Evolutionary conservation across 2,113 vertebrate species (phyloP), one percentile per base, ranked within the genome.

Genomic region (Petromus typicus): DNA sequence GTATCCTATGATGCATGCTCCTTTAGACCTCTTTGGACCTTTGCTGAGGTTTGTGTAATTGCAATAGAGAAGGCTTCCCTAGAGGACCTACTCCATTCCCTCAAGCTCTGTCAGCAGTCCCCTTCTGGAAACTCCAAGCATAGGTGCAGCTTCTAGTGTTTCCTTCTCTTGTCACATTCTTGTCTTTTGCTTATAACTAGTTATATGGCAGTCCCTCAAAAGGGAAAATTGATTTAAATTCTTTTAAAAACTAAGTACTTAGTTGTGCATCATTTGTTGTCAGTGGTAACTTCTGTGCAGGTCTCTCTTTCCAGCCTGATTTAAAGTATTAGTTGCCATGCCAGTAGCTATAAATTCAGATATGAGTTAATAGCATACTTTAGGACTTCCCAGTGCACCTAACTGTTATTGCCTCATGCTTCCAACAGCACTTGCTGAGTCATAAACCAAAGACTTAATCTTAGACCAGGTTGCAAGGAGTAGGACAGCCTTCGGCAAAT

Each of bases 281-380:
- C 63, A 81, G 66, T 94, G 34, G 66, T 59, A 94, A 71, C 23
- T 67, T 91, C 88, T 93, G 18, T 80, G 13, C 85, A 87, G 13
- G 27, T 81, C 45, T 87, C 95, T 14, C 30, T 88, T 94, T 80
- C 32, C 20, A 86, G 59, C 32, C 82, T 93, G 61, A 78, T 23
- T 86, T 89, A 54, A 95, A 95, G 61, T 89, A 1, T 79, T 78
- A 14, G 14, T 71, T 93, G 40, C 67, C 30, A 45, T 91, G 40
- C 73, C 30, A 51, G 64, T 94, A 83, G 37, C 45, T 27, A 66
- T 80, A 92, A 84, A 80, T 81, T 18, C 13, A 96, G 82, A 76
- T 71, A 54, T 71, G 73, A 40, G 7, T 80, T 95, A 95, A 93
- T 48, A 85, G 17, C 27, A 61, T 88, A 59, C 11, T 91, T 94